Evolutionary conservation across 2,888 invertebrate species (phyloP).

Genomic region (Gryllus longicercus): DNA sequence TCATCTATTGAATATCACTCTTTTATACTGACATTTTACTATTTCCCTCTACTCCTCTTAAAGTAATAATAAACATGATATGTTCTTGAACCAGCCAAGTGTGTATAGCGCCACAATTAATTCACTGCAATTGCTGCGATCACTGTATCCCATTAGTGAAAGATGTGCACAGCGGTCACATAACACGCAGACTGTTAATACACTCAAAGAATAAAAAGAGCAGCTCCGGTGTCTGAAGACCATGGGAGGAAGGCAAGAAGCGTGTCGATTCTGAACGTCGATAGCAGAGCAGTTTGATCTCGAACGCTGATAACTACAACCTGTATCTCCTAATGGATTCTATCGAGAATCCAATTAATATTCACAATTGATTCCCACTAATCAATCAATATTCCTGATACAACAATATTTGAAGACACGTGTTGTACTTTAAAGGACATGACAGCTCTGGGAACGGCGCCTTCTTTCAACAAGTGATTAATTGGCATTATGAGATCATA

Average conservation of each 20-base stretch:
- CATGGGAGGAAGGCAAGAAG: background rate
- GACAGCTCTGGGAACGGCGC: slow-evolving; percentile 5
- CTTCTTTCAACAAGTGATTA: background rate
- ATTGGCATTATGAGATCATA: background rate
- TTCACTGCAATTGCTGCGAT: too few relatives aligned
- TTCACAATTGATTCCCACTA: slow-evolving; percentile 11
- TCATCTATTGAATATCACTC: too few relatives aligned
- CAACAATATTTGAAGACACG: slow-evolving; percentile 10
- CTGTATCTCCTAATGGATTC: slow-evolving; percentile 1
- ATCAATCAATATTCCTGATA: slow-evolving; percentile 11
- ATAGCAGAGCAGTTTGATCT: slow-evolving; percentile 17
- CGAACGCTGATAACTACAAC: background rate
- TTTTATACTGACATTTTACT: too few relatives aligned
- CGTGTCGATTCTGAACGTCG: background rate
- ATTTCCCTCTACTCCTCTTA: too few relatives aligned
- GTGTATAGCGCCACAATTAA: too few relatives aligned
- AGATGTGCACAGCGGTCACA: too few relatives aligned
- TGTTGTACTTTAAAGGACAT: background rate
- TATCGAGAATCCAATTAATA: slow-evolving; percentile 5
- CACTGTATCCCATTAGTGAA: too few relatives aligned
- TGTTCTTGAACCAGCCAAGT: too few relatives aligned
- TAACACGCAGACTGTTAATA: too few relatives aligned
- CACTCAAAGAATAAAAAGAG: too few relatives aligned
- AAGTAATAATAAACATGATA: too few relatives aligned
- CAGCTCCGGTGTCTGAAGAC: background rate